Evolutionary conservation across 2,113 vertebrate species (phyloP).

Genomic region (Alethe diademata): DNA sequence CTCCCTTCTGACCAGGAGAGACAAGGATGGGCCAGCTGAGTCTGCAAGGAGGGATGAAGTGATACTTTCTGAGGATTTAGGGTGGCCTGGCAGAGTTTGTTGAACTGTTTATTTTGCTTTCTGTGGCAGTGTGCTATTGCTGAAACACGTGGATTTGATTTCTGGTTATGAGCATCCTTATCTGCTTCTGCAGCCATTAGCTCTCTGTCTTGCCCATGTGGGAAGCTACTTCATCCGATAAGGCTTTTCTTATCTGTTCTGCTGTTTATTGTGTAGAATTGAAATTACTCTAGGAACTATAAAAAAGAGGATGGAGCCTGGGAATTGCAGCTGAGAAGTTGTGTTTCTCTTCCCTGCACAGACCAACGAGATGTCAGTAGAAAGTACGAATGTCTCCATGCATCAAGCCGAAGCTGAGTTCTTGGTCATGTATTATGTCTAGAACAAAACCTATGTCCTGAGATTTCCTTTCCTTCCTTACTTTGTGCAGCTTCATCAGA

Average conservation of each 20-base stretch:
- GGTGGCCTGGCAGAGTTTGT: background rate
- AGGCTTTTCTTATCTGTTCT: slow-evolving; percentile 17
- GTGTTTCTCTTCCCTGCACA: background rate
- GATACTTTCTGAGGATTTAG: background rate
- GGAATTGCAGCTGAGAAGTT: background rate
- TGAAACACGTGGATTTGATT: slow-evolving; percentile 10
- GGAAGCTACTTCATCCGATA: slow-evolving; percentile 19
- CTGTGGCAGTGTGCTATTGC: background rate
- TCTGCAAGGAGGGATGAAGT: background rate
- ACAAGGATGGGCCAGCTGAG: fast-evolving
- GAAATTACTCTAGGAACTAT: slow-evolving; percentile 15
- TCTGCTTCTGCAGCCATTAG: background rate
- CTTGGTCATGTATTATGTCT: background rate
- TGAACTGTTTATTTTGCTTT: background rate
- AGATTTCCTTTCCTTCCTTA: background rate
- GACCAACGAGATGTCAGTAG: background rate
- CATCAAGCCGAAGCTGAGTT: background rate
- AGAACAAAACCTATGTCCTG: background rate
- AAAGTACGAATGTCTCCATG: background rate
- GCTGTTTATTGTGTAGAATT: background rate
- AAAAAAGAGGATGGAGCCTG: background rate
- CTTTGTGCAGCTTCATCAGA: background rate
- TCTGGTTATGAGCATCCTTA: slow-evolving; percentile 30
- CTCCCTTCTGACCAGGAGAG: background rate
- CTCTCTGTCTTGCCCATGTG: background rate